Percentiles rank a stretch among this genome's conserved stretches.
phyloP scores from a whole-genome alignment of 92 coral and sea anemone species.

The Chrysogorgia sp. region DNA sequence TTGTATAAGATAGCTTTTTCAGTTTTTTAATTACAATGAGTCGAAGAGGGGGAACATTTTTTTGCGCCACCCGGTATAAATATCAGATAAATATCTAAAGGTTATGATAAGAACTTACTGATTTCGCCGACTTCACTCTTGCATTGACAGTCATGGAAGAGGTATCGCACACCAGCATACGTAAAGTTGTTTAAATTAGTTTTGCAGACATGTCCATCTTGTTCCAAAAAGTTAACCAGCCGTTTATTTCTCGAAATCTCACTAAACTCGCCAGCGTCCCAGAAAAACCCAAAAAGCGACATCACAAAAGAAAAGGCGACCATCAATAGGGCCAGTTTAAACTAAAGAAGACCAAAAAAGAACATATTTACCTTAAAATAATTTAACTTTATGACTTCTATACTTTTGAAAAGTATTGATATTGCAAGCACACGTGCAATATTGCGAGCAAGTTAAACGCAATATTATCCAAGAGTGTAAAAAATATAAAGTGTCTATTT shows the following conservation, averaged over 20 bases:
- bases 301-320: constrained; percentile 12
- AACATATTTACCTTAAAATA: neutral
- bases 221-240: neutral
- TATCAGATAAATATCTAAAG: too few species aligned
- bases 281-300: neutral
- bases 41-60: too few species aligned
- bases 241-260: neutral
- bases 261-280: constrained; percentile 34
- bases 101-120: constrained; percentile 19
- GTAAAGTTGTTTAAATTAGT: neutral
- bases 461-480: too few species aligned
- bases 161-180: neutral
- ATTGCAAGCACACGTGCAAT: too few species aligned
- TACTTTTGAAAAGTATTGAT: too few species aligned
- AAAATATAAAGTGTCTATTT: too few species aligned
- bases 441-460: too few species aligned
- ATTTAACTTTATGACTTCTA: neutral
- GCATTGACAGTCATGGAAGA: constrained; percentile 7
- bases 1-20: too few species aligned
- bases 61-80: too few species aligned
- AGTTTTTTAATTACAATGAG: too few species aligned
- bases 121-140: neutral
- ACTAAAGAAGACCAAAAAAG: neutral
- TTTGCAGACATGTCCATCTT: neutral
- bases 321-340: neutral